A percentile compares a stretch with the other conserved stretches of the same genome.
Conservation (phyloP, 2,113 vertebrate genomes). For the Mobula birostris region DNA sequence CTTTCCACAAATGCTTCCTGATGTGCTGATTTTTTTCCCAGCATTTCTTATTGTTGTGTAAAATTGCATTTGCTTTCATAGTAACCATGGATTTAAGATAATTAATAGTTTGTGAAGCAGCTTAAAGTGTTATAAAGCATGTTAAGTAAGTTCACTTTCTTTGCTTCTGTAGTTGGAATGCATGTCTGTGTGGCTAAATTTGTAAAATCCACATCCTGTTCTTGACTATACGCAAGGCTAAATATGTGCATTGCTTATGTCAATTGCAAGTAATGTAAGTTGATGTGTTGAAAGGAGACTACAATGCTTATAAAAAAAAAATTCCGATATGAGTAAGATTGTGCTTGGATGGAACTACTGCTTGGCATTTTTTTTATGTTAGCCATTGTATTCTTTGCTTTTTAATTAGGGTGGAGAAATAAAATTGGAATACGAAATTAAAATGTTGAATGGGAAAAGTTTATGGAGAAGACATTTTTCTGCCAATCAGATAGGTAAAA, state of each 20-base stretch:
- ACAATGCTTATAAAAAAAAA: too few relatives aligned
- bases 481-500: slow-evolving; percentile 23
- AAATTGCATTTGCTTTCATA: neutral
- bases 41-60: too few relatives aligned
- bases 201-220: neutral
- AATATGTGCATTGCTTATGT: neutral
- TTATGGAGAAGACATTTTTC: slow-evolving; percentile 35
- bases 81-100: neutral
- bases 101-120: neutral
- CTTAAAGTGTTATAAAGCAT: neutral
- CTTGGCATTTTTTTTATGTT: neutral
- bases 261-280: neutral
- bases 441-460: slow-evolving; percentile 2
- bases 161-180: neutral
- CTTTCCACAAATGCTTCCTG: too few relatives aligned
- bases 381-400: neutral
- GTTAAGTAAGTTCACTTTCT: neutral
- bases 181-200: neutral
- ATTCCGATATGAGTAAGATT: neutral
- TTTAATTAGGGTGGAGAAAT: slow-evolving; percentile 35
- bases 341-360: neutral
- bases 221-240: neutral
- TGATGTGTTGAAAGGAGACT: neutral
- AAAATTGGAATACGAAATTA: slow-evolving; percentile 25
- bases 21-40: too few relatives aligned